Base-by-base conservation (phyloP, 92 coral and sea anemone genomes). In the Montipora capitata region DNA sequence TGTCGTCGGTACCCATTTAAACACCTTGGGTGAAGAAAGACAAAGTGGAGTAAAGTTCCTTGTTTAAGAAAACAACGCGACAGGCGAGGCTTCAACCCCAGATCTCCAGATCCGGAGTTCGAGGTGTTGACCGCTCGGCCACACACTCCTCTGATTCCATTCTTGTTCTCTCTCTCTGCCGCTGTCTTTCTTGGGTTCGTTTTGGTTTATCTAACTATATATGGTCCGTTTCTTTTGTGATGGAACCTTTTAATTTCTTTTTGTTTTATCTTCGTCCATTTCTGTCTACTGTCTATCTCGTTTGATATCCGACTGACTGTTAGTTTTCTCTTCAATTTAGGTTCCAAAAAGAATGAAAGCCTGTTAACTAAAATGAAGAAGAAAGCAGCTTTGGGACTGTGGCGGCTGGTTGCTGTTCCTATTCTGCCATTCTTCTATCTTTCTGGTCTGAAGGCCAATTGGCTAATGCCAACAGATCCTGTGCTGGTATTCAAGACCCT, bases 321-420 rank as follows among this genome's bases (percentile, higher is more conserved):
- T 63, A 10, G 68, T 63, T 63, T 63, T 15, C 39, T 63, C 68
- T 63, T 63, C 14, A 63, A 63, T 63, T 63, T 63, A 63, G 68
- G 68, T 63, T 63, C 40, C 68, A 63, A 63, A 27, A 18, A 63
- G 17, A 10, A 63, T 63, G 68, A 63, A 63, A 63, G 68, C 14
- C 39, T 16, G 15, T 61, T 61, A 11, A 63, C 68, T 10, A 63
- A 15, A 63, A 27, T 27, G 35, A 63, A 63, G 68, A 27, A 63
- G 68, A 63, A 63, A 18, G 68, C n/a, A 10, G 68, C 68, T 15
- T 63, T 63, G 68, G 68, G 68, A 63, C 68, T 63, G 68, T 63
- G 68, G 68, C 14, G 68, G 68, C 35, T 63, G 35, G 3, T 63
- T 63, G 68, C 68, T 63, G 16, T 63, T 63, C 68, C 68, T 63